phyloP scores from a whole-genome alignment of 1,140 invertebrate genomes.

The Heliconius melpomene region DNA sequence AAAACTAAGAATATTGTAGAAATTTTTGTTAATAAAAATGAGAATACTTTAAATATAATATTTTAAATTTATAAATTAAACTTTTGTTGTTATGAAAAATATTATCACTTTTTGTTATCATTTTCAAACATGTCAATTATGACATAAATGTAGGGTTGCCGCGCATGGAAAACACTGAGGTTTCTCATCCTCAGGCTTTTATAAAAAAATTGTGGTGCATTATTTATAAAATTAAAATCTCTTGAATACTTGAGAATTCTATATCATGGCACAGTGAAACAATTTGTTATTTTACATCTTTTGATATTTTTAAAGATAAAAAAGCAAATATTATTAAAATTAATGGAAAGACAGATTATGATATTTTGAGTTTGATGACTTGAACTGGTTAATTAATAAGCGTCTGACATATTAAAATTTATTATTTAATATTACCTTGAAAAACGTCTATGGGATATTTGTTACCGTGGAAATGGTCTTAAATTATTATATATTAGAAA shows the following conservation, averaged over 20 bases:
- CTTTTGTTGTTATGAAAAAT: neutral
- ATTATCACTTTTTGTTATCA: slow-evolving; percentile 1
- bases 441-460: neutral
- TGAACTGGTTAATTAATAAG: too few species aligned
- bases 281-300: too few species aligned
- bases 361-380: too few species aligned
- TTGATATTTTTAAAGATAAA: too few species aligned
- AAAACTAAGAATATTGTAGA: neutral
- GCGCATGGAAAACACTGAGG: neutral
- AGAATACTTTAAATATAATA: neutral
- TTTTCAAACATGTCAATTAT: slow-evolving; percentile 3
- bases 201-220: neutral
- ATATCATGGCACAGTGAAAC: neutral
- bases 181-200: neutral
- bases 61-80: neutral
- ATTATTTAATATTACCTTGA: too few species aligned
- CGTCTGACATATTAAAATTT: too few species aligned
- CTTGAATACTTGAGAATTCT: too few species aligned
- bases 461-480: neutral
- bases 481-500: neutral
- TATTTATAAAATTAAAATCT: too few species aligned
- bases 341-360: too few species aligned
- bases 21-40: neutral
- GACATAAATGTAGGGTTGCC: neutral
- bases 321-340: too few species aligned